Conservation (phyloP, 2,113 vertebrate genomes). For the Prunella himalayana region DNA sequence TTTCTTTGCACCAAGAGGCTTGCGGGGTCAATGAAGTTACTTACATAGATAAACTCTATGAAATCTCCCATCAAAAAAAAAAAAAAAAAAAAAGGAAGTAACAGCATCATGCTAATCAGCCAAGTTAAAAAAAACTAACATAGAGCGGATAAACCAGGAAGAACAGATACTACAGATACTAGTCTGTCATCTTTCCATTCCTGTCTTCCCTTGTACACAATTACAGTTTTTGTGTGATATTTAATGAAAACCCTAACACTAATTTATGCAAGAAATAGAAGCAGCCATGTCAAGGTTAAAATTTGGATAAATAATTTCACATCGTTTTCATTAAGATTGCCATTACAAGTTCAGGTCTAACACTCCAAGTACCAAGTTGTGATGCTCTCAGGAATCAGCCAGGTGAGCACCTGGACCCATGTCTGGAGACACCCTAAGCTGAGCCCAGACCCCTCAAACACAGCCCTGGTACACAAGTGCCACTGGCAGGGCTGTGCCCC, state of each 20-base stretch:
- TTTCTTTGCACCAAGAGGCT: not conserved
- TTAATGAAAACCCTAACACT: not conserved
- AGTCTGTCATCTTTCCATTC: not conserved
- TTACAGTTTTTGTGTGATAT: not conserved
- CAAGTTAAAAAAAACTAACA: not conserved
- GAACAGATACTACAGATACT: not conserved
- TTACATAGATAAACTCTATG: not conserved
- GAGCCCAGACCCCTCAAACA: rapidly evolving
- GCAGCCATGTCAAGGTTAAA: not conserved
- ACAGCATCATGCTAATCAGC: not conserved
- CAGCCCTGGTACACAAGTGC: rapidly evolving
- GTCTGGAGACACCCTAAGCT: rapidly evolving
- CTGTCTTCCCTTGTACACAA: not conserved
- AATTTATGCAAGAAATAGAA: not conserved
- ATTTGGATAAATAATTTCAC: not conserved
- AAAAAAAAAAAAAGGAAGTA: not conserved
- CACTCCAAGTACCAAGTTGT: rapidly evolving
- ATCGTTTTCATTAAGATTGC: rapidly evolving
- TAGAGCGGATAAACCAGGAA: not conserved
- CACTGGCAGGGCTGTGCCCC: not conserved
- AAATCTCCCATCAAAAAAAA: not conserved
- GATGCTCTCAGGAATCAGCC: rapidly evolving
- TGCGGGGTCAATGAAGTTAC: not conserved
- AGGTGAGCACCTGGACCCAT: rapidly evolving
- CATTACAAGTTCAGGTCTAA: rapidly evolving